Evolutionary conservation across 2,797 vertebrate genomes (phyloP), one percentile per base, ranked within the genome.

Genomic region (Lindbergichthys nudifrons): DNA sequence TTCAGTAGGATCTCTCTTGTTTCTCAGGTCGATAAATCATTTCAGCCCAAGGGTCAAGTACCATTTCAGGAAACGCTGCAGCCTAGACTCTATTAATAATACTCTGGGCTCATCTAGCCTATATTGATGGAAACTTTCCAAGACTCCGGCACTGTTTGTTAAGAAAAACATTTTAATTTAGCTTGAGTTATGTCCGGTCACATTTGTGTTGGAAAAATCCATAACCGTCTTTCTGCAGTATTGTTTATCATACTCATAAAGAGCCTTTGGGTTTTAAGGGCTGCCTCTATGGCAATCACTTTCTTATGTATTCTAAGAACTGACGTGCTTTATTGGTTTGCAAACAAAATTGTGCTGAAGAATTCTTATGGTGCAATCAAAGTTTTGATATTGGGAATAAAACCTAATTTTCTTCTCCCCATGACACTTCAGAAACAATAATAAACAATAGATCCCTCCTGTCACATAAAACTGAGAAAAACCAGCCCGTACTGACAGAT

Each of bases 401-500:
- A 70, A 48, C 18, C 36, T 42, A 0, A 32, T 68, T 50, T 36
- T 77, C 42, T 48, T 41, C 47, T 62, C 65, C 43, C 39, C 30
- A 19, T 32, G n/a, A 60, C 32, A 23, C 47, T 41, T n/a, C n/a
- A 56, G 63, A 47, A 60, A 47, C 12, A 36, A 42, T 66, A 64
- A 77, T 54, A 57, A 84, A 77, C 50, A 61, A 51, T 61, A 59
- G 59, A 51, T 77, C 54, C 36, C 45, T 0, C 23, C 73, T 48
- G 66, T 61, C 67, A 5, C 50, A 42, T 65, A 43, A 57, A 56
- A 66, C 9, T 56, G 30, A 68, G 56, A 21, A 47, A 48, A 65
- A 51, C 3, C 52, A 65, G 70, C 50, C 58, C 76, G 71, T 45
- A 57, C 70, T 79, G 62, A 83, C 62, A 64, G 58, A 68, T 57